Conservation (phyloP, 1,140 invertebrate species). For the Zophobas atratus region DNA sequence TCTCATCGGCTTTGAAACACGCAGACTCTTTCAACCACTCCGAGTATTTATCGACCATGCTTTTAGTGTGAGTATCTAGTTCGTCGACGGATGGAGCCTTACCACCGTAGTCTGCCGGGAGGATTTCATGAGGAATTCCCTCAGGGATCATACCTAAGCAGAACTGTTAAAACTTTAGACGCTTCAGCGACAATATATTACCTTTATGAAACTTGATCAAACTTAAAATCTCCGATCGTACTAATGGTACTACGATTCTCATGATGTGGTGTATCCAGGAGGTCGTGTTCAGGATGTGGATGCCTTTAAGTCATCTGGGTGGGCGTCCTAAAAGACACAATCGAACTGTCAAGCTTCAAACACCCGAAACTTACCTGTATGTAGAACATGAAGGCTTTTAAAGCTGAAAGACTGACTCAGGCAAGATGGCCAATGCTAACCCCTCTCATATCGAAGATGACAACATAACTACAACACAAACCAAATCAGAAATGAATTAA, state of each 20-base stretch:
- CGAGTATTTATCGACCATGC: conserved; percentile 60
- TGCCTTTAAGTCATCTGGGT: conserved; percentile 74
- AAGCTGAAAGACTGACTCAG: conserved; percentile 72
- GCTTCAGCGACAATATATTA: conserved; percentile 19
- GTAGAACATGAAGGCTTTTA: conserved; percentile 76
- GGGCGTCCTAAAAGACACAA: conserved; percentile 71
- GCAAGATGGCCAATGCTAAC: conserved; percentile 75
- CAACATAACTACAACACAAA: conserved; percentile 69
- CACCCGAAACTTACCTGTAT: conserved; percentile 72
- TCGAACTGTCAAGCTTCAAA: not conserved
- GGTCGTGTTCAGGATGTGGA: conserved; percentile 74
- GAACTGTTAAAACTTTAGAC: not conserved
- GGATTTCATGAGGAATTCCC: conserved; percentile 59
- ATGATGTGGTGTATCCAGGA: conserved; percentile 76
- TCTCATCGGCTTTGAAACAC: conserved; percentile 62
- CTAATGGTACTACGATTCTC: conserved; percentile 73
- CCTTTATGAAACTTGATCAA: conserved; percentile 71
- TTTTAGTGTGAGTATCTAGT: conserved; percentile 57
- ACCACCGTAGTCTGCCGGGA: conserved; percentile 65
- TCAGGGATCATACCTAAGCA: conserved; percentile 59
- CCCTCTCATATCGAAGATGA: conserved; percentile 79
- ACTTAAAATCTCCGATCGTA: conserved; percentile 72
- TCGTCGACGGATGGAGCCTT: conserved; percentile 62
- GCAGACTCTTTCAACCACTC: conserved; percentile 64
- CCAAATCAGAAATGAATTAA: not conserved